Conservation (phyloP, 2,888 invertebrate genomes). For the Lasius fuliginosus region DNA sequence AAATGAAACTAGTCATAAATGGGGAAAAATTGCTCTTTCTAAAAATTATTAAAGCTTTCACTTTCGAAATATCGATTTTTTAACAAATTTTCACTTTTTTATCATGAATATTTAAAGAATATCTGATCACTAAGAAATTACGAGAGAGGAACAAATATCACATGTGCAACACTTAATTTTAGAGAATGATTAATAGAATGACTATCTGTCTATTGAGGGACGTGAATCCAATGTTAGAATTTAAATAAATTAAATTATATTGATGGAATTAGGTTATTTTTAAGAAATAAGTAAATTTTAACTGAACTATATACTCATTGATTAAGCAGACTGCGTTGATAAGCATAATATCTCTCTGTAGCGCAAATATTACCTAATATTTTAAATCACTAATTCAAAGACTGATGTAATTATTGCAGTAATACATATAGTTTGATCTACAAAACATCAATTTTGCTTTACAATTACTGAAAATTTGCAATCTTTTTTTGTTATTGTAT, state of each 20-base stretch:
- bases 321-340: not conserved
- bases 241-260: conserved; percentile 24
- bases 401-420: conserved; percentile 37
- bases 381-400: conserved; percentile 30
- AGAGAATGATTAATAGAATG: not conserved
- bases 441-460: conserved; percentile 40
- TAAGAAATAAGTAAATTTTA: not conserved
- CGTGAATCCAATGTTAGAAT: not conserved
- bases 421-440: not conserved
- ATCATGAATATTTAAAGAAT: conserved; percentile 36
- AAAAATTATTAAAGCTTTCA: conserved; percentile 76
- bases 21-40: conserved; percentile 78
- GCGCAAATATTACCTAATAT: conserved; percentile 1
- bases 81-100: conserved; percentile 65
- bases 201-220: not conserved
- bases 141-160: not conserved
- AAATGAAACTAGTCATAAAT: conserved; percentile 85
- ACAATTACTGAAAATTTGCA: conserved; percentile 30
- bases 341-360: not conserved
- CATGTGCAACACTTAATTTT: not conserved
- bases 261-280: conserved; percentile 3
- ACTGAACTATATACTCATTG: not conserved
- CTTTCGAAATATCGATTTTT: conserved; percentile 49
- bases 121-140: not conserved
- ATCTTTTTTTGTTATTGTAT: not conserved